Evolutionary conservation across 2,113 vertebrate genomes (phyloP).

Genomic region (Thermophis baileyi): DNA sequence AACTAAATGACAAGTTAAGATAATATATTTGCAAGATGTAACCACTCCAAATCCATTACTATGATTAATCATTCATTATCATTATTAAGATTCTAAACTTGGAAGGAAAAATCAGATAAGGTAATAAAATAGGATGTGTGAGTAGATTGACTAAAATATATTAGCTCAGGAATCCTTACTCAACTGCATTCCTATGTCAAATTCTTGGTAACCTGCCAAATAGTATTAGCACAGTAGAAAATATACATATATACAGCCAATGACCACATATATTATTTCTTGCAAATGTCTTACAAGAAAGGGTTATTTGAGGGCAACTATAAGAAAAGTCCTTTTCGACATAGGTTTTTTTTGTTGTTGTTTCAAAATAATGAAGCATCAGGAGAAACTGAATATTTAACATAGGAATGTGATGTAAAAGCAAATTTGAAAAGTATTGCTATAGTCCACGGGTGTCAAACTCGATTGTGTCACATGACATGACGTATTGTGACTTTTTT

Average conservation of each 20-base stretch:
- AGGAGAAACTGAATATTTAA: constrained; percentile 47
- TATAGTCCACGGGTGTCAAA: not conserved
- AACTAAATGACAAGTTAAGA: constrained; percentile 17
- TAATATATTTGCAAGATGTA: constrained; percentile 44
- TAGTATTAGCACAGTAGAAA: constrained; percentile 61
- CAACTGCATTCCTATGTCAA: constrained; percentile 58
- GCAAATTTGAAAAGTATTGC: constrained; percentile 38
- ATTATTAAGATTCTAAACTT: constrained; percentile 55
- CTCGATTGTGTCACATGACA: too few species aligned
- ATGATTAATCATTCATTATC: constrained; percentile 41
- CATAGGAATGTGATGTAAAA: constrained; percentile 50
- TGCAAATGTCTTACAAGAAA: constrained; percentile 58
- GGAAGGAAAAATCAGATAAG: constrained; percentile 43
- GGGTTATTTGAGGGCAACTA: constrained; percentile 46
- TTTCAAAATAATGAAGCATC: constrained; percentile 34
- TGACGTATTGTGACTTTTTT: too few species aligned
- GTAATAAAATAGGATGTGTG: constrained; percentile 58
- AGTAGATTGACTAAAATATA: constrained; percentile 69
- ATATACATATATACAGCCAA: constrained; percentile 54
- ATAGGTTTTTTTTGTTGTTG: constrained; percentile 31
- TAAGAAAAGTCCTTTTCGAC: constrained; percentile 49
- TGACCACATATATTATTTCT: constrained; percentile 52
- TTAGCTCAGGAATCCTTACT: constrained; percentile 58
- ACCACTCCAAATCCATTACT: constrained; percentile 41
- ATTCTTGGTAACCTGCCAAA: constrained; percentile 65